phyloP scores from a whole-genome alignment of 2,113 vertebrate species.

The Coturnix japonica region DNA sequence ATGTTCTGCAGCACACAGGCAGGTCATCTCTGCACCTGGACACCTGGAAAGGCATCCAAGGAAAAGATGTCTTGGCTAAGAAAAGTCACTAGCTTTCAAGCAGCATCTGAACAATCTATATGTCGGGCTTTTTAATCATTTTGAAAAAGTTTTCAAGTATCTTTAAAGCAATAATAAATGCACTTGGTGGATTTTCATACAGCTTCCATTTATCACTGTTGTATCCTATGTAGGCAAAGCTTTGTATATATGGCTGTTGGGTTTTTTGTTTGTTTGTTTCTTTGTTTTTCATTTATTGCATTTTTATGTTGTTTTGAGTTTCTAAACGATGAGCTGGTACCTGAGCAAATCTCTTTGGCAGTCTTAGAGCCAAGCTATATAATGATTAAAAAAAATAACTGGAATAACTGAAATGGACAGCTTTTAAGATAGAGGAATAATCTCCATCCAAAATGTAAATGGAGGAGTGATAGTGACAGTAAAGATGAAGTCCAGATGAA shows the following conservation, averaged over 20 bases:
- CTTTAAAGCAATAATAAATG: neutral
- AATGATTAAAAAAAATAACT: neutral
- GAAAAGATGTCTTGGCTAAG: neutral
- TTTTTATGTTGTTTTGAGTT: slow-evolving; percentile 1
- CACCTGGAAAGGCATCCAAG: neutral
- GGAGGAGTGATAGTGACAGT: neutral
- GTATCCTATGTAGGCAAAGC: neutral
- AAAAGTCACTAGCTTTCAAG: neutral
- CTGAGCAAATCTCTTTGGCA: slow-evolving; percentile 16
- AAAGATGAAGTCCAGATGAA: neutral
- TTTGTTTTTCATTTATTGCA: neutral
- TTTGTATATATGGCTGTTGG: neutral
- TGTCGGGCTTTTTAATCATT: neutral
- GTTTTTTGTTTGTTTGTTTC: neutral
- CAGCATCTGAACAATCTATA: neutral
- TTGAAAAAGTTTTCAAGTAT: slow-evolving; percentile 8
- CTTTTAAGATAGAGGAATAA: neutral
- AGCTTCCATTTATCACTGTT: slow-evolving; percentile 27
- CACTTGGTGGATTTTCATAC: slow-evolving; percentile 2
- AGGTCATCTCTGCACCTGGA: neutral
- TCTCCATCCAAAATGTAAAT: neutral
- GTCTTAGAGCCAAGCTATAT: neutral
- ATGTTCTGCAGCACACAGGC: neutral
- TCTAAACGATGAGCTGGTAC: neutral
- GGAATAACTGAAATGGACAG: neutral